A percentile compares a stretch with the other conserved stretches of the same genome.
phyloP scores from a whole-genome alignment of 2,797 vertebrate genomes.

The Hypotaenidia philippensis region DNA sequence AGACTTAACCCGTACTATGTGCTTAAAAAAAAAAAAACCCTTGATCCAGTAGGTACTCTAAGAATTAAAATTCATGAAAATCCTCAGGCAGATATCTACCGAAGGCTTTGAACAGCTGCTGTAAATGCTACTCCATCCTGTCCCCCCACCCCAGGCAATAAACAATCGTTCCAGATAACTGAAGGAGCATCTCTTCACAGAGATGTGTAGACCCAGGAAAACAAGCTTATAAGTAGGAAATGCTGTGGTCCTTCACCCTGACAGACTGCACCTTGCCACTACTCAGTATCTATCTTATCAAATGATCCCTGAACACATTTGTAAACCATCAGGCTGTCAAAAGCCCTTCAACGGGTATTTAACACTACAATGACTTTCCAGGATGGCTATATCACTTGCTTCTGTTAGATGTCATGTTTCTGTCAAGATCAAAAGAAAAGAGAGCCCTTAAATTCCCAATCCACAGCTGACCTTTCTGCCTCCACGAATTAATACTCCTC shows the following conservation, averaged over 20 bases:
- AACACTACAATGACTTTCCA: not conserved
- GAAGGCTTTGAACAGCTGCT: not conserved
- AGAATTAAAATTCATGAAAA: not conserved
- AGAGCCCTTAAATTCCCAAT: not conserved
- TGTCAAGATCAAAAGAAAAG: conserved; percentile 14
- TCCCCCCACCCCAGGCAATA: not conserved
- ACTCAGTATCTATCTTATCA: not conserved
- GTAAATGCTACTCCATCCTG: not conserved
- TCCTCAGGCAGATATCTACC: not conserved
- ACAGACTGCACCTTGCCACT: not conserved
- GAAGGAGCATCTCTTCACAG: not conserved
- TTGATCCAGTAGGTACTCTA: not conserved
- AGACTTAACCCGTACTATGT: fast-evolving
- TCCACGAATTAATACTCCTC: not conserved
- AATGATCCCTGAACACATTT: not conserved
- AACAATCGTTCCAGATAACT: not conserved
- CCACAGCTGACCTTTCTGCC: not conserved
- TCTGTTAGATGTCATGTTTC: conserved; percentile 9
- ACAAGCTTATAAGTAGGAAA: not conserved
- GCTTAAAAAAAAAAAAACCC: not conserved
- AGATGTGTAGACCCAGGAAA: not conserved
- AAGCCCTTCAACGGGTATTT: conserved; percentile 37
- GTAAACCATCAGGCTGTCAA: conserved; percentile 1
- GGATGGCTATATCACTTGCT: not conserved
- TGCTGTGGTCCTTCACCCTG: not conserved